Base-by-base conservation (phyloP, 1,140 invertebrate species). In the Drosophila oshimai region DNA sequence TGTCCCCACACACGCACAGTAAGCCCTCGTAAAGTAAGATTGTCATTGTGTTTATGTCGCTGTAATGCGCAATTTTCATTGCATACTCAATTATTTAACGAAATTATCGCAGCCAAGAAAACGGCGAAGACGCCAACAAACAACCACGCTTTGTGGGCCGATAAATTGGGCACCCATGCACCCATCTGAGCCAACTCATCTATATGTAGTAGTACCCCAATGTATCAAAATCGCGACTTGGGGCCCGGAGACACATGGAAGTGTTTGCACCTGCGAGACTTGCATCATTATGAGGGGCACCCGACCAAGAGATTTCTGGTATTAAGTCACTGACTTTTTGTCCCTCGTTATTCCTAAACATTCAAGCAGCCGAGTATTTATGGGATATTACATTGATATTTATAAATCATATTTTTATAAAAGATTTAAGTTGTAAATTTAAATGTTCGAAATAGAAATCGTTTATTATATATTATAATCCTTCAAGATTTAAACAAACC, bases 291-390 rank as follows among this genome's bases (percentile, higher is more conserved):
- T 64, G 26, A 26, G 37, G 57, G 55, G 42, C 76, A 87, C 28
- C 61, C 68, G 81, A 86, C 51, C 80, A 73, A 64, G 15, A 53
- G 74, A 76, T 81, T 81, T 84, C 81, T 87, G 81, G 76, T 86
- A 87, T 86, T 87, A 80, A 87, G 81, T 86, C 80, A 86, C 81
- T 87, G 76, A 69, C 81, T 73, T 70, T 65, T 64, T 57, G 60
- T 15, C 34, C 72, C 50, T 64, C 39, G 46, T 45, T 44, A 47
- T 29, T 51, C 18, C 22, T 70, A 26, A 49, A 44, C 20, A 62
- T 37, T 18, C 3, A 39, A 64, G 39, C n/a, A 20, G 28, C 6
- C 20, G 10, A 6, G 1, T 22, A 36, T 33, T 15, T 44, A 60
- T 60, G 58, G 15, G n/a, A 2, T 44, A 17, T 39, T 9, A 31